Evolutionary conservation across 2,888 invertebrate genomes (phyloP), one percentile per base, ranked within the genome.

Genomic region (Callosobruchus maculatus): DNA sequence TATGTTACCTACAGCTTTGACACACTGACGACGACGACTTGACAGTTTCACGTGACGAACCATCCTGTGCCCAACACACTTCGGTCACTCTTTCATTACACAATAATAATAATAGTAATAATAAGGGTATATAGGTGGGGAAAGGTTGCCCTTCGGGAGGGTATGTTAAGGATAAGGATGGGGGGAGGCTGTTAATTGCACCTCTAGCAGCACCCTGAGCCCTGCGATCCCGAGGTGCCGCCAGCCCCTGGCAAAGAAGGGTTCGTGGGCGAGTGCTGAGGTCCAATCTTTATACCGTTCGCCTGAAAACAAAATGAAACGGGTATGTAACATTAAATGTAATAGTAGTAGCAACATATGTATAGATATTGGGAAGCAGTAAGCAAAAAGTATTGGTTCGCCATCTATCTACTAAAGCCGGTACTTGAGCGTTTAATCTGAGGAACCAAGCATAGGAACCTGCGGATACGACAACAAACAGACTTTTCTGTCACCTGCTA

Each of bases 261-360:
- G 87, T 93, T 95, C 84, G 94, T 95, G 74, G 97, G 96, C 77
- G 98, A 97, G 90, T 99, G 98, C 88, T 99, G 98, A 77, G 99
- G 98, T 73, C 99, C 99, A 84, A 99, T 97, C 91, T 99, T 99
- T 87, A 99, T 99, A 83, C 99, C 99, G 88, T 99, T 99, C 80
- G 99, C 99, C 98, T 99, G 87, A 21, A 89, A 88, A 68, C 21
- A 22, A 68, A 5, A 20, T 68, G 5, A 68, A n/a, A n/a, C n/a
- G n/a, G n/a, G n/a, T n/a, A n/a, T n/a, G n/a, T n/a, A n/a, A n/a
- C n/a, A n/a, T n/a, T n/a, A n/a, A n/a, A n/a, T n/a, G n/a, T n/a
- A n/a, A n/a, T n/a, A n/a, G n/a, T n/a, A n/a, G n/a, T n/a, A n/a
- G n/a, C n/a, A n/a, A n/a, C n/a, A n/a, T n/a, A n/a, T n/a, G n/a